A percentile compares a stretch with the other conserved stretches of the same genome.
phyloP scores from a whole-genome alignment of 2,888 invertebrate genomes.

The Drosophila nr. medialis region DNA sequence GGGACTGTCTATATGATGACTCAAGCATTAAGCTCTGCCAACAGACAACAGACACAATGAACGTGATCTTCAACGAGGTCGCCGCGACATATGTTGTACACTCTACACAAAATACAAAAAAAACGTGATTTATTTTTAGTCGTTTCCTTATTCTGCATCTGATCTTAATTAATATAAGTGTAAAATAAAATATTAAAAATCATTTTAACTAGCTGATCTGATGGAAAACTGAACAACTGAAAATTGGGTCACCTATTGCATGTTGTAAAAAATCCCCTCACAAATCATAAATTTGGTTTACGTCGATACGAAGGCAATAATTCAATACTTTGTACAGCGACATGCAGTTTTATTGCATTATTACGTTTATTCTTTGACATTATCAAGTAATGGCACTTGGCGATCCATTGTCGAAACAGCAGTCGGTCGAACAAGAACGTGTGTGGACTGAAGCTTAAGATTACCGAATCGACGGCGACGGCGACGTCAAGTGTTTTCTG shows the following conservation, averaged over 20 bases:
- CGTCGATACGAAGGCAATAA: slow-evolving; percentile 13
- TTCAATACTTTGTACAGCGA: slow-evolving; percentile 4
- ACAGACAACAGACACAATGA: slow-evolving; percentile 14
- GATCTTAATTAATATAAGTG: background rate
- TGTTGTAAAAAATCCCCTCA: slow-evolving; percentile 10
- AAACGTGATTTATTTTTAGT: slow-evolving; percentile 1
- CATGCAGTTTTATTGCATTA: background rate
- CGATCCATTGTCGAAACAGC: slow-evolving; percentile 39
- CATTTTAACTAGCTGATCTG: background rate
- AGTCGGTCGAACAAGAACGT: slow-evolving; percentile 35
- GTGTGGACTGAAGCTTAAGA: slow-evolving; percentile 46
- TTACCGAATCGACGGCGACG: slow-evolving; percentile 40
- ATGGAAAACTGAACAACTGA: background rate
- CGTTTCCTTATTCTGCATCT: background rate
- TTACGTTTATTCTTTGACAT: slow-evolving; percentile 7
- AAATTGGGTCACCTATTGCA: background rate
- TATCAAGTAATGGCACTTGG: slow-evolving; percentile 7
- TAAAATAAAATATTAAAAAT: too few relatives aligned
- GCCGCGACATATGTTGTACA: slow-evolving; percentile 22
- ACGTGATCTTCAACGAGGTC: slow-evolving; percentile 43
- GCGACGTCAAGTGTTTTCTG: slow-evolving; percentile 23
- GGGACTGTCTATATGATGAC: slow-evolving; percentile 39
- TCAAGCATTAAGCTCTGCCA: slow-evolving; percentile 31
- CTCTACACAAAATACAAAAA: slow-evolving; percentile 11
- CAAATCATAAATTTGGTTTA: slow-evolving; percentile 25